Percentiles rank a stretch among this genome's conserved stretches.
phyloP scores from a whole-genome alignment of 1,140 invertebrate species.

The Pseudomyrmex pallidus region DNA sequence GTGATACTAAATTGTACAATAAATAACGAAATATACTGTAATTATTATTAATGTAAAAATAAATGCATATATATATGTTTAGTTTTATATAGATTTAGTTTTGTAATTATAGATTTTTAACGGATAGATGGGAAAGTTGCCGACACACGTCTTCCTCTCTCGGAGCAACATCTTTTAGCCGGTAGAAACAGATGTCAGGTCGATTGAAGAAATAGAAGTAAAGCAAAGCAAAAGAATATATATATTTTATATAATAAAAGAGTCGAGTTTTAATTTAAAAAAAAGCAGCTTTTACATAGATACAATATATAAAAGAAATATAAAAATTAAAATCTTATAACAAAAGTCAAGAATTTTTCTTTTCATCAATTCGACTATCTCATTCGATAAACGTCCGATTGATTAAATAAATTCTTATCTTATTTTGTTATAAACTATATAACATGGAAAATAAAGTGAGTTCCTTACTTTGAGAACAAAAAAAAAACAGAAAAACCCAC shows the following conservation, averaged over 20 bases:
- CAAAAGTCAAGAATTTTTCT: neutral
- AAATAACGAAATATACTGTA: neutral
- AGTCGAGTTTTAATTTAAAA: too few relatives aligned
- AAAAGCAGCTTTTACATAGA: neutral
- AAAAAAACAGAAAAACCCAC: conserved; percentile 1
- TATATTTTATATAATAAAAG: too few relatives aligned
- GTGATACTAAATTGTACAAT: neutral
- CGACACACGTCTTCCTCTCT: neutral
- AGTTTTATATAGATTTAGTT: neutral
- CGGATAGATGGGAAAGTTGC: conserved; percentile 9
- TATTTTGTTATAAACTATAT: neutral
- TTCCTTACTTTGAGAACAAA: neutral
- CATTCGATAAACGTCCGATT: neutral
- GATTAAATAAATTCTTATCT: neutral
- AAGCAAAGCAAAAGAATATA: too few relatives aligned
- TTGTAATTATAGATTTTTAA: neutral
- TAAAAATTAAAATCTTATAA: neutral
- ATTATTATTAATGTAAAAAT: neutral
- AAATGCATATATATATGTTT: too few relatives aligned
- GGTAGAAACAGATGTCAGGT: conserved; percentile 20
- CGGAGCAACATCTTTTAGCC: neutral
- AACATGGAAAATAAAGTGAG: neutral
- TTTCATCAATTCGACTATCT: neutral
- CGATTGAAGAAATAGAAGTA: too few relatives aligned
- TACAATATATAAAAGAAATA: neutral